Evolutionary conservation across 2,113 vertebrate species (phyloP).

Genomic region (Neotoma lepida): DNA sequence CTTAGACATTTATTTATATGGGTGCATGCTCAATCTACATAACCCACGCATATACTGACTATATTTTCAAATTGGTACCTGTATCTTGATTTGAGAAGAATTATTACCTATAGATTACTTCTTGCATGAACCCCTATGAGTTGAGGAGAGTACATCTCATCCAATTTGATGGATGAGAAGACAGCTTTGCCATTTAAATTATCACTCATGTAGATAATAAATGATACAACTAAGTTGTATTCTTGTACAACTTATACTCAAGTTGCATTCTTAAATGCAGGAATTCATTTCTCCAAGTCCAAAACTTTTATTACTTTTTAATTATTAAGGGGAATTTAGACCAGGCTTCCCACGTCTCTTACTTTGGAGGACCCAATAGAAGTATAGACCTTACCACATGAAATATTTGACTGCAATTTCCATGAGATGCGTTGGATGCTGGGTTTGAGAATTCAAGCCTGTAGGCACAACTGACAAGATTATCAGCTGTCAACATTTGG

Average conservation of each 20-base stretch:
- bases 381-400: neutral
- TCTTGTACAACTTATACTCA: neutral
- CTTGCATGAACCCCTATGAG: neutral
- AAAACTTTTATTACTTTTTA: neutral
- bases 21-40: neutral
- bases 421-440: neutral
- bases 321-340: neutral
- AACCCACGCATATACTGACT: neutral
- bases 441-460: neutral
- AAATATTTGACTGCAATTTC: neutral
- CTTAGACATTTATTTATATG: neutral
- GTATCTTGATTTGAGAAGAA: neutral
- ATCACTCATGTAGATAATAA: neutral
- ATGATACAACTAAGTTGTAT: neutral
- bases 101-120: neutral
- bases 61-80: neutral
- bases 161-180: neutral
- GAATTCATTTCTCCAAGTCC: slow-evolving; percentile 11
- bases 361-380: neutral
- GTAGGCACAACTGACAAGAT: slow-evolving; percentile 45
- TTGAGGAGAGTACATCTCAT: neutral
- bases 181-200: neutral
- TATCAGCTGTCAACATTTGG: slow-evolving; percentile 69
- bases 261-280: neutral
- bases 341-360: neutral